Conservation (phyloP, 1,140 invertebrate genomes). For the Brachionus sp. region DNA sequence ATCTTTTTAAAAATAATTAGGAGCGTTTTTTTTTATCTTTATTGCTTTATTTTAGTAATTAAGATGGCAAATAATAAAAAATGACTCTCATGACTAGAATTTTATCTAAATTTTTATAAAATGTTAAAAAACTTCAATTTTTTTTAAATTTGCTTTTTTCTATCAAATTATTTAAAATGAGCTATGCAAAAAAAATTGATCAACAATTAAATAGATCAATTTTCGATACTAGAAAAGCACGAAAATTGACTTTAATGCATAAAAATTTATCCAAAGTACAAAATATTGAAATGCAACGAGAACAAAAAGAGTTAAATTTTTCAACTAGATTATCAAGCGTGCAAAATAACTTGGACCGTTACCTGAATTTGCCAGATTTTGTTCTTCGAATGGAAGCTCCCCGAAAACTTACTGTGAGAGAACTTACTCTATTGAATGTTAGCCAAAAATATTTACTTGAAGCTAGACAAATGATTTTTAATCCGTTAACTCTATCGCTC, state of each 20-base stretch:
- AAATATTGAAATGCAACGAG: background rate
- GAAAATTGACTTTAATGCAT: background rate
- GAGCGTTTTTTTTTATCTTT: background rate
- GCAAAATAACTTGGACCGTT: background rate
- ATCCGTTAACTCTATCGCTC: background rate
- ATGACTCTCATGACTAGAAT: background rate
- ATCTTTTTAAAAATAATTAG: background rate
- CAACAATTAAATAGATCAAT: background rate
- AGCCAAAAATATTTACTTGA: slow-evolving; percentile 18
- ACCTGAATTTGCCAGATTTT: background rate
- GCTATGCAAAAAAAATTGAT: background rate
- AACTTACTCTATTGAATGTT: background rate
- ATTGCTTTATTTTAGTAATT: background rate
- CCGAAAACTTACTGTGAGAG: background rate
- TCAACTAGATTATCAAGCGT: background rate
- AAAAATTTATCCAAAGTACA: background rate
- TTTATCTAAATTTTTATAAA: background rate
- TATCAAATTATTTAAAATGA: background rate
- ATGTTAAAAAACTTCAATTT: background rate
- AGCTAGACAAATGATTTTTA: background rate
- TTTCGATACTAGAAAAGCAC: background rate
- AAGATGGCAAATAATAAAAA: background rate
- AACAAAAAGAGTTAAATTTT: background rate
- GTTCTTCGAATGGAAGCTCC: background rate
- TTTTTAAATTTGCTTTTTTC: background rate